phyloP scores from a whole-genome alignment of 2,113 vertebrate species.

The Ammospiza caudacuta region DNA sequence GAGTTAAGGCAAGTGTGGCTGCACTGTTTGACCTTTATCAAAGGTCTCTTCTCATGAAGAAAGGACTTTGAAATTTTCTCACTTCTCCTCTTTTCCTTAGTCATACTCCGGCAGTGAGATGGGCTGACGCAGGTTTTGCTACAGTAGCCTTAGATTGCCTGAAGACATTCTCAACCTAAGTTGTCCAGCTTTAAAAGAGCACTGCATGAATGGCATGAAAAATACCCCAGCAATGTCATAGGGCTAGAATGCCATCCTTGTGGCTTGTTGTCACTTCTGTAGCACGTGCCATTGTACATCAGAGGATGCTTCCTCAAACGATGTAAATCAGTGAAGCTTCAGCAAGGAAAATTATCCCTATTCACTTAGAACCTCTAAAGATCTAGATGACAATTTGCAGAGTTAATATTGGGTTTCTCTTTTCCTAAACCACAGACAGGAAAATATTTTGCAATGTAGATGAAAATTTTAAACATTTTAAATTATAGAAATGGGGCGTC shows the following conservation, averaged over 20 bases:
- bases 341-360: neutral
- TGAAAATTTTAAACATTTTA: neutral
- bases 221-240: neutral
- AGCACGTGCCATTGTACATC: neutral
- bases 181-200: neutral
- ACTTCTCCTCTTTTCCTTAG: neutral
- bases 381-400: neutral
- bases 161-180: neutral
- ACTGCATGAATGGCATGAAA: neutral
- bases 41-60: neutral
- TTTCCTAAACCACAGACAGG: neutral
- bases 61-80: neutral
- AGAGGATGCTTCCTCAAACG: neutral
- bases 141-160: neutral
- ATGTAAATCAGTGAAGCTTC: neutral
- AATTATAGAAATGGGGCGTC: neutral
- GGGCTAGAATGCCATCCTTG: neutral
- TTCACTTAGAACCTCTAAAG: neutral
- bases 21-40: neutral
- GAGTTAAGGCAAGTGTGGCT: neutral
- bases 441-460: neutral
- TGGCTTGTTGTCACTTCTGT: neutral
- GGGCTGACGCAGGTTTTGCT: neutral
- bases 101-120: neutral
- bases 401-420: neutral